phyloP scores from a whole-genome alignment of 1,140 invertebrate genomes.

The Danaus plexippus region DNA sequence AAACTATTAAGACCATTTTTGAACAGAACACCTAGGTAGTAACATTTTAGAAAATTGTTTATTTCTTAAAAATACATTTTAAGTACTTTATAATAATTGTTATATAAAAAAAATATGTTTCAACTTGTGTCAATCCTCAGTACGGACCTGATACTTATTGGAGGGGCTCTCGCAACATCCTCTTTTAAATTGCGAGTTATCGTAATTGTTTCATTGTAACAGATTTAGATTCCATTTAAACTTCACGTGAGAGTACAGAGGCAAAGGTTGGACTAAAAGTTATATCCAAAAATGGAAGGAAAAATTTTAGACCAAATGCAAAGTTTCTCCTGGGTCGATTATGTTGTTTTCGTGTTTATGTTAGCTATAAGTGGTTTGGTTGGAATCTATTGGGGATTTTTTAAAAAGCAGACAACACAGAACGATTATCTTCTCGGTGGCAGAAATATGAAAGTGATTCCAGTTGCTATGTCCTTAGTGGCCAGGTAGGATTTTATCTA shows the following conservation, averaged over 20 bases:
- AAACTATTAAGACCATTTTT: no score
- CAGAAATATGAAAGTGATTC: constrained; percentile 82
- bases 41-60: no score
- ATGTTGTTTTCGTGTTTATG: constrained; percentile 81
- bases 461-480: constrained; percentile 83
- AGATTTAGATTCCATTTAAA: constrained; percentile 53
- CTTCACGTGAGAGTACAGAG: constrained; percentile 35
- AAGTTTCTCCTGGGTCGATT: constrained; percentile 77
- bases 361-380: constrained; percentile 77
- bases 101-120: constrained; percentile 8
- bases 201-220: constrained; percentile 69
- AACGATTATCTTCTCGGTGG: constrained; percentile 86
- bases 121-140: constrained; percentile 38
- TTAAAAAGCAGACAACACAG: constrained; percentile 73
- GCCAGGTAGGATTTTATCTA: constrained; percentile 73
- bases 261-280: background rate
- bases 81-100: background rate
- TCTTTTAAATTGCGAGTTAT: constrained; percentile 69
- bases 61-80: background rate
- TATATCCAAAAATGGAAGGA: constrained; percentile 32
- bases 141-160: constrained; percentile 40
- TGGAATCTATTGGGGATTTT: constrained; percentile 80
- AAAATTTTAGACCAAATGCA: constrained; percentile 63
- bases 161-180: constrained; percentile 70
- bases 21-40: no score